Conservation (phyloP, 2,797 vertebrate genomes). For the Tamandua tetradactyla region DNA sequence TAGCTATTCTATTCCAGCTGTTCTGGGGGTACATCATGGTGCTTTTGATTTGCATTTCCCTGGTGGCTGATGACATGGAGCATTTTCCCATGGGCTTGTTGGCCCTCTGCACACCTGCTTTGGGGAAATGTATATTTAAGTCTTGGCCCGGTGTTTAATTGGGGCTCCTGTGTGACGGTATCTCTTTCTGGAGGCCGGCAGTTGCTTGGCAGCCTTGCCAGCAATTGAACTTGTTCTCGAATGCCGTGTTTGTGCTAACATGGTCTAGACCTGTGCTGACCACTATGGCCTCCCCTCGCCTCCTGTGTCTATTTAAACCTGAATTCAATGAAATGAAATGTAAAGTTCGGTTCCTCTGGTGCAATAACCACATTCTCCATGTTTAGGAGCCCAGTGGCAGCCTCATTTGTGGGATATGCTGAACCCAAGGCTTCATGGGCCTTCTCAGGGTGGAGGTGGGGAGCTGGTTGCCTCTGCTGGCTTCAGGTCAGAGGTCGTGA, state of each 20-base stretch:
- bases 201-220: too few relatives aligned
- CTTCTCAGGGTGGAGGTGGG: neutral
- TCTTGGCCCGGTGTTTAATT: too few relatives aligned
- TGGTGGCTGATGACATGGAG: too few relatives aligned
- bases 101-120: too few relatives aligned
- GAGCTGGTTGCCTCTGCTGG: too few relatives aligned
- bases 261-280: too few relatives aligned
- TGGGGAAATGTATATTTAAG: too few relatives aligned
- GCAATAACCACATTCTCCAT: neutral
- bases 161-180: neutral
- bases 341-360: neutral
- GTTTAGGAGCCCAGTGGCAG: neutral
- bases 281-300: accelerated
- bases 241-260: accelerated
- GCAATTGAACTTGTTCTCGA: neutral
- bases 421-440: neutral
- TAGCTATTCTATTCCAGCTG: too few relatives aligned
- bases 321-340: neutral
- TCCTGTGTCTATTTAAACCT: accelerated
- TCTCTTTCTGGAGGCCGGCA: neutral
- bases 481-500: too few relatives aligned
- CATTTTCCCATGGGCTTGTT: too few relatives aligned
- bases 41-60: too few relatives aligned
- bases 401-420: accelerated
- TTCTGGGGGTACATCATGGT: too few relatives aligned